Conservation (phyloP, 2,797 vertebrate species). For the Aphelocoma californica region DNA sequence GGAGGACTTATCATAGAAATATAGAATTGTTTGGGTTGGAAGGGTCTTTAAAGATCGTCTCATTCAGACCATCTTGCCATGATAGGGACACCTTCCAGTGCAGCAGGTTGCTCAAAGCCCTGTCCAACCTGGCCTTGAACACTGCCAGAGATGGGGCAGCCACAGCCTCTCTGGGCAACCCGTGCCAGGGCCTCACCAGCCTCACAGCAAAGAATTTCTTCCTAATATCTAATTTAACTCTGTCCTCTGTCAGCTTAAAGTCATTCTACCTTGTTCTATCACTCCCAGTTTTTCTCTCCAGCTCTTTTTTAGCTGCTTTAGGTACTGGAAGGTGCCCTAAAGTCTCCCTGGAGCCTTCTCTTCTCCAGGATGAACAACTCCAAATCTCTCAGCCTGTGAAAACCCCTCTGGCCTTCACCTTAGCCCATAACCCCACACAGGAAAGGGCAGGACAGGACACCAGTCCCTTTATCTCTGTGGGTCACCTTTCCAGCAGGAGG, state of each 20-base stretch:
- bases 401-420: neutral
- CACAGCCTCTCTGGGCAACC: neutral
- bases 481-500: neutral
- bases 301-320: neutral
- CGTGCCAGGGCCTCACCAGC: neutral
- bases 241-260: neutral
- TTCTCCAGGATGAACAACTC: neutral
- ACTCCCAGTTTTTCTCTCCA: neutral
- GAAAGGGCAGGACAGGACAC: neutral
- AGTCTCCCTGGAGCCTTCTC: neutral
- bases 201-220: neutral
- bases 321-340: neutral
- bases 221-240: neutral
- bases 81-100: neutral
- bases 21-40: neutral
- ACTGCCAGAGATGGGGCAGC: neutral
- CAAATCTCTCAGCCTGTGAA: neutral
- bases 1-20: neutral
- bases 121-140: neutral
- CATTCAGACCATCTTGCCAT: neutral
- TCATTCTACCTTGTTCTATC: accelerated
- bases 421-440: neutral
- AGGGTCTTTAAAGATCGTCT: neutral
- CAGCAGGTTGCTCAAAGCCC: neutral
- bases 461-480: neutral